Evolutionary conservation across 2,888 invertebrate species (phyloP), one percentile per base, ranked within the genome.

Genomic region (Oegoconia quadripuncta): DNA sequence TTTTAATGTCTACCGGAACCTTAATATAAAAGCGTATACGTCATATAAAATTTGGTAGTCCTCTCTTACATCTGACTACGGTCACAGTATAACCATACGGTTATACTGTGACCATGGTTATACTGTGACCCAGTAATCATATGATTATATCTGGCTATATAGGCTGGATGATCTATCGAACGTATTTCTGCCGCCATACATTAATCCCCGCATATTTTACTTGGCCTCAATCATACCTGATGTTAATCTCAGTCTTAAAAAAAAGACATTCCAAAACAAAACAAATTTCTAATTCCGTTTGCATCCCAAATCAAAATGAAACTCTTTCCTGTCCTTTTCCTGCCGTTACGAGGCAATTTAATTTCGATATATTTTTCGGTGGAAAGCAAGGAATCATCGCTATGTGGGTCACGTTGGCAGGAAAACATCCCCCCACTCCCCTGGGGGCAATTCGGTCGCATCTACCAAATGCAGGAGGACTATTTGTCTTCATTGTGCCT

Each of bases 301-400:
- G 33, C 32, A 22, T 18, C 20, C 28, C 27, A 28, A 39, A 42
- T 39, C 46, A 34, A 28, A 38, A 37, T 33, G 28, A 35, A 45
- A 39, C 36, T n/a, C n/a, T n/a, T n/a, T n/a, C n/a, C n/a, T n/a
- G 11, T 18, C n/a, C 37, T 30, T 37, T 41, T 34, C 29, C 17
- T 35, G 22, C 34, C 16, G 28, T 42, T 48, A 38, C 30, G 30
- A 16, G 28, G 45, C 46, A 55, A 59, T 58, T 59, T 59, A 52
- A 59, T 59, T 55, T 51, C 44, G 46, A 48, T 58, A 50, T 55
- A 45, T 56, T 61, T 54, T 58, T 56, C 34, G 44, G 44, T 34
- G 32, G 40, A 40, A 42, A 39, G 34, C 35, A 37, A 37, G 22
- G 22, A 30, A 17, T 34, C 29, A 39, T 52, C 46, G 36, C 37